phyloP scores from a whole-genome alignment of 1,140 invertebrate species.

The Pteromalus puparum region DNA sequence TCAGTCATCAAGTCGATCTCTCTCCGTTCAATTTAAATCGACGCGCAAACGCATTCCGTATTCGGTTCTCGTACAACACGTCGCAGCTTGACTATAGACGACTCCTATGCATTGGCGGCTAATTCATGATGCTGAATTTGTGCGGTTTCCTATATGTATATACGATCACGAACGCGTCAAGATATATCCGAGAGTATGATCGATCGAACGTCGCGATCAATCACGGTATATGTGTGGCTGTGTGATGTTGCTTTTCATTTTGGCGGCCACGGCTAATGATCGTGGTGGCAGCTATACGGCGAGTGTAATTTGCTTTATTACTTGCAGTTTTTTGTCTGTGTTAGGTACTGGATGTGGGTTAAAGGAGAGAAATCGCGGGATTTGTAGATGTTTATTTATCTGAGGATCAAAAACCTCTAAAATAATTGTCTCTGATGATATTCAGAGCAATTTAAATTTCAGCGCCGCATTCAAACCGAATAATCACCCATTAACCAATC shows the following conservation, averaged over 20 bases:
- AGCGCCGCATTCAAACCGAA: no score
- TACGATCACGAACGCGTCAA: background rate
- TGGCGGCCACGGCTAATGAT: constrained; percentile 26
- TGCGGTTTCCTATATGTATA: background rate
- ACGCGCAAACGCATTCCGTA: background rate
- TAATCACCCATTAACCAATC: no score
- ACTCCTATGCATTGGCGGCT: background rate
- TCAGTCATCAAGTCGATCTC: no score
- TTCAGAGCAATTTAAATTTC: no score
- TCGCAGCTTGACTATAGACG: no score
- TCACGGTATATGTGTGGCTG: background rate
- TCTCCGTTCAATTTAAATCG: background rate
- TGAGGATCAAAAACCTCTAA: no score
- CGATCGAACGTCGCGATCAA: constrained; percentile 3
- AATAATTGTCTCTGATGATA: no score
- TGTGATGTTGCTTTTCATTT: background rate
- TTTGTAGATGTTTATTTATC: background rate
- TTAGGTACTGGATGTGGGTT: background rate
- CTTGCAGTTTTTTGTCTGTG: constrained; percentile 34
- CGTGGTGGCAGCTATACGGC: background rate
- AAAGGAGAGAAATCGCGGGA: background rate
- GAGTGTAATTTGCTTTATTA: constrained; percentile 26
- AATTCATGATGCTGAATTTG: background rate
- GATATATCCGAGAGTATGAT: constrained; percentile 12
- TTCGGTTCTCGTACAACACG: no score